A percentile compares a stretch with the other conserved stretches of the same genome.
Conservation (phyloP, 2,113 vertebrate genomes). For the Syngnathus typhle region DNA sequence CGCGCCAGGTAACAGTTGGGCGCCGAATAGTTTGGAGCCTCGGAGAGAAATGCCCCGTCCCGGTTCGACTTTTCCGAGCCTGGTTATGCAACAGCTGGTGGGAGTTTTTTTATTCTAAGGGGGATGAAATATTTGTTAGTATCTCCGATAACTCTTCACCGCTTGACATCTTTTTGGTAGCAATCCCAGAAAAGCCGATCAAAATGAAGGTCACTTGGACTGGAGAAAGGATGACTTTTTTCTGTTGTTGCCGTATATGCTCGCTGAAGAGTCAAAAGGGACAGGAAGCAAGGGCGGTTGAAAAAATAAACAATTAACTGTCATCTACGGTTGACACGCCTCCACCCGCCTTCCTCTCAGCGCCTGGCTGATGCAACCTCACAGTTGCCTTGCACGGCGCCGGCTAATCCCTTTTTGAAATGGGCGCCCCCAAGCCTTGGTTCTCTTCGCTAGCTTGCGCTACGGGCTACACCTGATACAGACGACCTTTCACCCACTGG, state of each 20-base stretch:
- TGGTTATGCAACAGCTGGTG: constrained; percentile 35
- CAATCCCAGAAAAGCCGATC: constrained; percentile 6
- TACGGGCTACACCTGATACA: constrained; percentile 48
- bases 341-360: constrained; percentile 21
- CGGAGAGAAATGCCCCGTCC: constrained; percentile 55
- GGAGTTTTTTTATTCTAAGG: neutral
- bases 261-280: constrained; percentile 5
- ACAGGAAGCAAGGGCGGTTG: constrained; percentile 2
- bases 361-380: constrained; percentile 69
- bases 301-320: neutral
- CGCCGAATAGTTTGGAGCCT: constrained; percentile 42
- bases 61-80: constrained; percentile 39
- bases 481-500: constrained; percentile 61
- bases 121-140: constrained; percentile 10
- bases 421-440: constrained; percentile 19
- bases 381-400: constrained; percentile 43
- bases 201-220: constrained; percentile 31
- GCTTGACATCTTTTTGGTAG: constrained; percentile 14
- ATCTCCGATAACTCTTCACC: neutral
- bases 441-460: constrained; percentile 3
- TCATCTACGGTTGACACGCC: neutral
- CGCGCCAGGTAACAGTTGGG: constrained; percentile 28
- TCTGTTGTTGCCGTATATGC: constrained; percentile 1
- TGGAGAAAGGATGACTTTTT: constrained; percentile 26
- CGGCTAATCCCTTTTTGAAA: constrained; percentile 56